Percentiles rank a stretch among this genome's conserved stretches.
phyloP scores from a whole-genome alignment of 2,888 invertebrate species.

The Epinotia ramella region DNA sequence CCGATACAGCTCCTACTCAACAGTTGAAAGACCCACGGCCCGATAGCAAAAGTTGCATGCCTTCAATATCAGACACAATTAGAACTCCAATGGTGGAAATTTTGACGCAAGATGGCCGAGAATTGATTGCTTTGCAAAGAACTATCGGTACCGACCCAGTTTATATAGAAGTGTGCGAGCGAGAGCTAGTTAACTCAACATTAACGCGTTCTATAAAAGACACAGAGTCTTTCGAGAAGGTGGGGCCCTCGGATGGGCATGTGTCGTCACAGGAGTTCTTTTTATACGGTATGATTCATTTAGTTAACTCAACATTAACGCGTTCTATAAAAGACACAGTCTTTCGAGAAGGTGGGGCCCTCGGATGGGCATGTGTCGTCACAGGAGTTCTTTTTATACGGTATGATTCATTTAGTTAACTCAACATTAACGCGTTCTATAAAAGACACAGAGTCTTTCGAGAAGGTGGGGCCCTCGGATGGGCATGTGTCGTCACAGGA shows the following conservation, averaged over 20 bases:
- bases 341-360: slow-evolving; percentile 54
- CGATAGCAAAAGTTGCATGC: background rate
- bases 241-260: slow-evolving; percentile 57
- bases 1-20: background rate
- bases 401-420: slow-evolving; percentile 62
- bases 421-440: slow-evolving; percentile 58
- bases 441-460: slow-evolving; percentile 57
- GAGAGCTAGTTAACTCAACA: slow-evolving; percentile 56
- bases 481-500: slow-evolving; percentile 64
- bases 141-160: slow-evolving; percentile 65
- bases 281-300: slow-evolving; percentile 76
- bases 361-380: slow-evolving; percentile 60
- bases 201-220: slow-evolving; percentile 60
- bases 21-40: background rate
- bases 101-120: slow-evolving; percentile 63
- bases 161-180: slow-evolving; percentile 51
- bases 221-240: slow-evolving; percentile 55
- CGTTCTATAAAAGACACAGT: slow-evolving; percentile 58
- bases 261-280: slow-evolving; percentile 68
- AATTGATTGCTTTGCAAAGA: slow-evolving; percentile 65
- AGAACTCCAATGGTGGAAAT: slow-evolving; percentile 65
- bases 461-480: slow-evolving; percentile 53
- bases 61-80: slow-evolving; percentile 5
- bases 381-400: slow-evolving; percentile 72
- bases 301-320: slow-evolving; percentile 54